A percentile compares a stretch with the other conserved stretches of the same genome.
These are phyloP conservation scores for Ophioderma brevispina DNA, from an alignment of 35 echinoderm and acorn worm species.

Conservation along the genomic window DNA sequence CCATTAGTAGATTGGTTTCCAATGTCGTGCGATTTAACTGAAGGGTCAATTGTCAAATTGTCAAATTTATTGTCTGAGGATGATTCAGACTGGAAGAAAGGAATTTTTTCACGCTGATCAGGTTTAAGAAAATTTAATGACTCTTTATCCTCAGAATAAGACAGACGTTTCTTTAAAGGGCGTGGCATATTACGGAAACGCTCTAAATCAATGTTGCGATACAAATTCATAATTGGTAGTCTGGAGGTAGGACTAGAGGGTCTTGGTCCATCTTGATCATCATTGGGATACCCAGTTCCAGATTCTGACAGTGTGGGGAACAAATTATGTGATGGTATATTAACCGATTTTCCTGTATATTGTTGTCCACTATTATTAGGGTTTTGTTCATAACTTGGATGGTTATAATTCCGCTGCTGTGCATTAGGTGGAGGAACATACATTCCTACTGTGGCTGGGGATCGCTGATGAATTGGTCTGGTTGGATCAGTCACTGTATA, in stretches of 20 bases:
- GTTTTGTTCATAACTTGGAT: conserved; percentile 44
- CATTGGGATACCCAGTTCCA: background rate
- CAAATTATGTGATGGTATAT: conserved; percentile 18
- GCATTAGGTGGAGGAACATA: conserved; percentile 73
- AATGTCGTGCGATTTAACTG: background rate
- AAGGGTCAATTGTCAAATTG: conserved; percentile 27
- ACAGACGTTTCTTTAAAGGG: conserved; percentile 86
- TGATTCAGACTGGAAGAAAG: conserved; percentile 39
- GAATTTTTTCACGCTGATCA: conserved; percentile 47
- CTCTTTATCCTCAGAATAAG: conserved; percentile 89
- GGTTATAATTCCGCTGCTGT: conserved; percentile 62
- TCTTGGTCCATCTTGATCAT: conserved; percentile 37
- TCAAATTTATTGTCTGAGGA: conserved; percentile 46
- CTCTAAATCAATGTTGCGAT: conserved; percentile 72
- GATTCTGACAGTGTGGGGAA: background rate
- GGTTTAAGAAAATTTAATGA: conserved; percentile 71
- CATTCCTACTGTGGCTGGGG: conserved; percentile 82
- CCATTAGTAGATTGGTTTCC: background rate
- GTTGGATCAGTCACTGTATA: conserved; percentile 40
- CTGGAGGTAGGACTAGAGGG: conserved; percentile 80
- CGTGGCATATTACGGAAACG: conserved; percentile 93
- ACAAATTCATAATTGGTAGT: conserved; percentile 62
- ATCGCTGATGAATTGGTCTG: conserved; percentile 62
- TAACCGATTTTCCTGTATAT: conserved; percentile 8
- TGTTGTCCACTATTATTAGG: background rate